Evolutionary conservation across 2,888 invertebrate species (phyloP), one percentile per base, ranked within the genome.

Genomic region (Euproctis similis): DNA sequence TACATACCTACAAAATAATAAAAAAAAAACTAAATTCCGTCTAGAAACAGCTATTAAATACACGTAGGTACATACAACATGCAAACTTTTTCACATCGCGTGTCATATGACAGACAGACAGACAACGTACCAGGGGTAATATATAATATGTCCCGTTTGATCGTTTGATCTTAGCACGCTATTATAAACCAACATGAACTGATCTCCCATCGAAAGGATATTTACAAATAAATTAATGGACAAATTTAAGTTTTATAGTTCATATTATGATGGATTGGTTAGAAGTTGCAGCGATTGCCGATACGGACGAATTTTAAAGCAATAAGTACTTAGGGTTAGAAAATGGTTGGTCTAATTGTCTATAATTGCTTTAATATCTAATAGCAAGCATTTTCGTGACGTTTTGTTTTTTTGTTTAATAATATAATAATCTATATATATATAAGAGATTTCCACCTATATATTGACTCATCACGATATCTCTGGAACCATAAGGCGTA

Each of bases 61-160:
- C n/a, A n/a, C n/a, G n/a, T n/a, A n/a, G n/a, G n/a, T 34, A 34
- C 42, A 36, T 8, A 34, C 40, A 36, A 36, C 27, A 54, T 14
- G 4, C 14, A 54, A 34, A 66, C 67, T 55, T 76, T 81, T 82
- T 81, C 73, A 74, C 74, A 75, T 82, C 75, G 82, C 82, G 82
- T 82, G 82, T 53, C 38, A 18, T 54, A 66, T 80, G 81, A 80
- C 81, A 78, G 80, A 76, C 76, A 73, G 73, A 71, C 76, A 70
- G n/a, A n/a, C n/a, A n/a, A n/a, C 75, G 75, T 75, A 68, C 81
- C 77, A 81, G 71, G 76, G 61, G 67, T 68, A 80, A 82, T 82
- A 81, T 82, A 82, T 80, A 82, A 78, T 74, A 75, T 77, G 81
- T 75, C 74, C 69, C 69, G 81, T n/a, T n/a, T n/a, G n/a, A 82